A percentile compares a stretch with the other conserved stretches of the same genome.
phyloP scores from a whole-genome alignment of 2,113 vertebrate species.

The Holacanthus passer region DNA sequence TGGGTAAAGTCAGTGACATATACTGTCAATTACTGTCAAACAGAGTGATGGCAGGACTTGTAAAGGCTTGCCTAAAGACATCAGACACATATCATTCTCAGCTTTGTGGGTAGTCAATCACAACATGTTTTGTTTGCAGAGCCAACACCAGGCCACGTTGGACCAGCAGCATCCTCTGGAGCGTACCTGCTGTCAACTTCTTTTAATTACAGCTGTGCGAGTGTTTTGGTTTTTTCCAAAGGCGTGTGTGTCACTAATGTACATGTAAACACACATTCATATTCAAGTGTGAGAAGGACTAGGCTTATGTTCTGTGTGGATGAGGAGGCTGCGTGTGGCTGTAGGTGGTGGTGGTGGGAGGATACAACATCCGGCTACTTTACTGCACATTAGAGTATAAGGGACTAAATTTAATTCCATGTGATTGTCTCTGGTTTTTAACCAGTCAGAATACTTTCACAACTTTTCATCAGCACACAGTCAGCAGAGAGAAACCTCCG shows the following conservation, averaged over 20 bases:
- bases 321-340: not conserved
- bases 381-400: not conserved
- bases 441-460: not conserved
- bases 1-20: not conserved
- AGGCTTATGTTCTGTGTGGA: not conserved
- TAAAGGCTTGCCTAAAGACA: not conserved
- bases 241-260: not conserved
- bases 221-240: not conserved
- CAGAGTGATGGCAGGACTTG: not conserved
- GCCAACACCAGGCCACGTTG: not conserved
- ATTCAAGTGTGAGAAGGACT: not conserved
- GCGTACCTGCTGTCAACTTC: not conserved
- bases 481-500: not conserved
- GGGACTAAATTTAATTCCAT: not conserved
- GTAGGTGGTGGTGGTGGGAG: conserved; percentile 19
- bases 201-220: not conserved
- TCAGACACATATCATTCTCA: not conserved
- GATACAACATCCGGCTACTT: not conserved
- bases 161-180: conserved; percentile 2
- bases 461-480: not conserved
- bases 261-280: not conserved
- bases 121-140: not conserved
- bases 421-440: not conserved
- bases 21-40: not conserved
- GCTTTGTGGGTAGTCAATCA: not conserved